Evolutionary conservation across 2,888 invertebrate species (phyloP), one percentile per base, ranked within the genome.

Genomic region (Parnassius apollo): DNA sequence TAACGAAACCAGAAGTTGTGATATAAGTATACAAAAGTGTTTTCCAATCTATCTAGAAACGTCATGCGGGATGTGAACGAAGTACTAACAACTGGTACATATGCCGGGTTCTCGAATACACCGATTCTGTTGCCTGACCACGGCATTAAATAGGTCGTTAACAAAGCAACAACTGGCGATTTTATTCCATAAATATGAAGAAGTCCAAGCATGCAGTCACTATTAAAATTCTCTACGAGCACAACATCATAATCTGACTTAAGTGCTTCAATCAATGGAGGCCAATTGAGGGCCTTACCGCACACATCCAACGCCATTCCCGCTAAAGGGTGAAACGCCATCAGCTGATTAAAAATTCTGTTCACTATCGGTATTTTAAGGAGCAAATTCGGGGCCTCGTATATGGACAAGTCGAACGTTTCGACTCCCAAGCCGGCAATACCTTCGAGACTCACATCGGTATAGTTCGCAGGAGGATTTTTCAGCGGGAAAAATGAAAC

Each of bases 221-320:
- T 93, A 68, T 92, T 93, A 68, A 95, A 95, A 66, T 93, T 89
- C 75, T 95, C 95, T 25, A 93, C 87, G 9, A 95, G 75, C 10
- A 95, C 79, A 11, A 94, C 72, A 74, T 96, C 95, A 68, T 94
- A 95, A n/a, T 88, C 82, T 46, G 78, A 78, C 66, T 82, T 78
- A 68, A 92, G 65, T 9, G 82, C 83, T 10, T 85, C 85, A 1
- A 77, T 74, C 44, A 92, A 66, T 2, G 89, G 83, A 9, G 81
- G 81, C 70, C 83, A 86, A 45, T 82, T 81, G 13, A 91, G 81
- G 10, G 90, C 70, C 64, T 82, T 83, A 9, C 80, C 77, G 66
- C 92, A 92, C n/a, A 88, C 81, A 0, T 68, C 71, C 49, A 84
- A 22, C 53, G 89, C 87, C 75, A 85, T 75, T 1, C 77, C 81